Percentiles rank a stretch among this genome's conserved stretches.
These are phyloP conservation scores for Trissolcus basalis DNA, from an alignment of 1,140 invertebrate species.

Conservation along the genomic window DNA sequence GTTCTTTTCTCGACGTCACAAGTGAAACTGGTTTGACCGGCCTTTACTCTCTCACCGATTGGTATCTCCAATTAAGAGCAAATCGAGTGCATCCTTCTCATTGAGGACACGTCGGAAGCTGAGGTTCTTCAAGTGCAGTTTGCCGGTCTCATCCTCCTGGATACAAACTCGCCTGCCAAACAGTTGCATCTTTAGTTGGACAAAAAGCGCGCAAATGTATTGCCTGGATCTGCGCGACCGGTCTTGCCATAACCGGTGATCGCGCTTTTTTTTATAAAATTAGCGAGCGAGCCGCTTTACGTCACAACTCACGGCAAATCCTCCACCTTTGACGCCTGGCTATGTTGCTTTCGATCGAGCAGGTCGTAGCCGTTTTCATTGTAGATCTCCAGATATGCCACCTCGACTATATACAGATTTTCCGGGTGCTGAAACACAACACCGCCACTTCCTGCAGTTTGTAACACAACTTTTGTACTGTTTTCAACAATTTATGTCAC, in stretches of 20 bases:
- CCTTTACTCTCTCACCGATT: constrained; percentile 74
- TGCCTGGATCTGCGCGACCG: constrained; percentile 5
- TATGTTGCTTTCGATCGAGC: constrained; percentile 77
- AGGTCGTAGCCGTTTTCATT: constrained; percentile 81
- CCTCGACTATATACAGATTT: constrained; percentile 68
- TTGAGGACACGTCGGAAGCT: constrained; percentile 77
- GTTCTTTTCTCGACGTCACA: constrained; percentile 33
- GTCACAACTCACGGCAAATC: constrained; percentile 77
- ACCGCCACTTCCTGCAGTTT: constrained; percentile 23
- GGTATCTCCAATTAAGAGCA: constrained; percentile 79
- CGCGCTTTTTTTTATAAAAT: neutral
- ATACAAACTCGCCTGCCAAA: constrained; percentile 76
- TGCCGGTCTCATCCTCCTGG: constrained; percentile 79
- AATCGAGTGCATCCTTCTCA: constrained; percentile 80
- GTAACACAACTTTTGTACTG: constrained; percentile 8
- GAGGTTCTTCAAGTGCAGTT: constrained; percentile 80
- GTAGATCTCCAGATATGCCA: constrained; percentile 78
- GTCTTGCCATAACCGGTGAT: constrained; percentile 18
- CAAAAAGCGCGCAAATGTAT: constrained; percentile 17
- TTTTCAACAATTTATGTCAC: constrained; percentile 40
- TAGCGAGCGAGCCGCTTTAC: constrained; percentile 32
- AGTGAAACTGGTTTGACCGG: constrained; percentile 54
- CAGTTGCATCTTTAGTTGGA: constrained; percentile 12
- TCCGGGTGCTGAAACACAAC: constrained; percentile 63
- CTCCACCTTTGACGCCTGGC: constrained; percentile 71